phyloP scores from a whole-genome alignment of 2,888 invertebrate species.

The Meteorus cinctellus region DNA sequence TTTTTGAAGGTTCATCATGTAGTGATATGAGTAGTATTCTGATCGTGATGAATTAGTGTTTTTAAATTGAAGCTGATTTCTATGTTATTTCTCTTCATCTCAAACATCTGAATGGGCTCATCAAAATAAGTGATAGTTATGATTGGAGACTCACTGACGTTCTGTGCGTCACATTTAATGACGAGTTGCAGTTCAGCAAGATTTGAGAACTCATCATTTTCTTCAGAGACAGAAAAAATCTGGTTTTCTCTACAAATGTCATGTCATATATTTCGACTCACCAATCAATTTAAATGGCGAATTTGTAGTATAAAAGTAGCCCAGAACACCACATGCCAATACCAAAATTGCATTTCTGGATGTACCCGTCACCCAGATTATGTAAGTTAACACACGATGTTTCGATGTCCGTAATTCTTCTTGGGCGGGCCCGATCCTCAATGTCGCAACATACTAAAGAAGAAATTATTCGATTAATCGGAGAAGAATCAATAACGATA shows the following conservation, averaged over 20 bases:
- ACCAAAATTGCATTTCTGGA: conserved; percentile 90
- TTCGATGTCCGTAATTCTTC: conserved; percentile 75
- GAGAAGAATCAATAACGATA: background rate
- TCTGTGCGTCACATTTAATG: too few species aligned
- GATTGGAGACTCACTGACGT: background rate
- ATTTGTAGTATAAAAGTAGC: conserved; percentile 78
- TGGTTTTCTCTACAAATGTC: too few species aligned
- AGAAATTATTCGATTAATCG: conserved; percentile 30
- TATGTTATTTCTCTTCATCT: too few species aligned
- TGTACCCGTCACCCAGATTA: conserved; percentile 85
- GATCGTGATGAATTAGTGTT: too few species aligned
- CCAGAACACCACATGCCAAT: conserved; percentile 82
- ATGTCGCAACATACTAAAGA: conserved; percentile 79
- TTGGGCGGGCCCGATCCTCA: conserved; percentile 77
- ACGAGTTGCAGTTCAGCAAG: too few species aligned
- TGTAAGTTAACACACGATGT: conserved; percentile 79
- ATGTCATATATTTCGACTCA: conserved; percentile 61
- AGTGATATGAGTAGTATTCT: too few species aligned
- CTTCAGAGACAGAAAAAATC: too few species aligned
- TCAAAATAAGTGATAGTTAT: background rate
- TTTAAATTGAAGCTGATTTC: too few species aligned
- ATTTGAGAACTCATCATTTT: too few species aligned
- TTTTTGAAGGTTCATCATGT: too few species aligned
- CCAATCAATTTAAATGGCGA: conserved; percentile 83
- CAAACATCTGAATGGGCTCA: background rate